Percentiles rank a stretch among this genome's conserved stretches.
Conservation (phyloP, 2,888 invertebrate species). For the Caenorhabditis japonica region DNA sequence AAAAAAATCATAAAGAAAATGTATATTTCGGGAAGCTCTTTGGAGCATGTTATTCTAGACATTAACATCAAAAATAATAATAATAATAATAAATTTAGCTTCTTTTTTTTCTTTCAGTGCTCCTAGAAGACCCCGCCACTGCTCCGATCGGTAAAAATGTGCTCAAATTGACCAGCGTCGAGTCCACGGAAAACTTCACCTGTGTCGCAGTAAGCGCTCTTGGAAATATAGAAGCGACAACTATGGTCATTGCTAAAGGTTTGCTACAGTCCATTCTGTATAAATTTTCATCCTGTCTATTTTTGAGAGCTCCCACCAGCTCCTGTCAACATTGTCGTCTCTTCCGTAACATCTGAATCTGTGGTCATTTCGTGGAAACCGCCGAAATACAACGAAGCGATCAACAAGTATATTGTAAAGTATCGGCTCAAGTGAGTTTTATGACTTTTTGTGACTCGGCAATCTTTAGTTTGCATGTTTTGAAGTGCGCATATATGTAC, state of each 20-base stretch:
- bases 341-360: slow-evolving; percentile 93
- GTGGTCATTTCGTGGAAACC: slow-evolving; percentile 94
- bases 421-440: slow-evolving; percentile 92
- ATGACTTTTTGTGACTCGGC: not conserved
- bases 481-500: no score
- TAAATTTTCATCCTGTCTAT: not conserved
- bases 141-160: slow-evolving; percentile 84
- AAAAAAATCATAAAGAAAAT: no score
- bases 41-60: no score
- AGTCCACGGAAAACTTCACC: slow-evolving; percentile 92
- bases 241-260: slow-evolving; percentile 94
- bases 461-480: slow-evolving; percentile 35
- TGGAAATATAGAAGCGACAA: slow-evolving; percentile 89
- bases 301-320: slow-evolving; percentile 89
- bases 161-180: slow-evolving; percentile 87
- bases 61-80: no score
- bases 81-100: no score
- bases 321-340: slow-evolving; percentile 89
- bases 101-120: no score
- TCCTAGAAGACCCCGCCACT: slow-evolving; percentile 67
- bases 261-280: not conserved
- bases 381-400: slow-evolving; percentile 83
- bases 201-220: slow-evolving; percentile 95
- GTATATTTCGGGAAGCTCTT: no score
- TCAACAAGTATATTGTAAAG: slow-evolving; percentile 95